Evolutionary conservation across 2,113 vertebrate species (phyloP).

Genomic region (Rhodinocichla rosea): DNA sequence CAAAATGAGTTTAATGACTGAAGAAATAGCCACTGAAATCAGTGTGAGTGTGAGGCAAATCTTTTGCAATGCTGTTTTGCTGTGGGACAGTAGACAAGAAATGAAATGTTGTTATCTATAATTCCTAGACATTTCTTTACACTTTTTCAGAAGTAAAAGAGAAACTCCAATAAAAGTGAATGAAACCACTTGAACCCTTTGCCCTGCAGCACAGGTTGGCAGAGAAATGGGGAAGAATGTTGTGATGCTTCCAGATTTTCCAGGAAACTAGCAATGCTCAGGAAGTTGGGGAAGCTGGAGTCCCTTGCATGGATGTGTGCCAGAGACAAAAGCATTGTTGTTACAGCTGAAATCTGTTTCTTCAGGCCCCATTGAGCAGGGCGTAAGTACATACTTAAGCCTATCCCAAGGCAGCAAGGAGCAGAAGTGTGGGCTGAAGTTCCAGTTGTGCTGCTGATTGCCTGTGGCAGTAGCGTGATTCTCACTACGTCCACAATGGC

Average conservation of each 20-base stretch:
- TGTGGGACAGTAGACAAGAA: background rate
- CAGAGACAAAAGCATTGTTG: constrained; percentile 7
- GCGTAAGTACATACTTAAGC: background rate
- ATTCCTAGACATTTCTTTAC: background rate
- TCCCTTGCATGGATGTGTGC: background rate
- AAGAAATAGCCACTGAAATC: background rate
- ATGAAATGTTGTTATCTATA: background rate
- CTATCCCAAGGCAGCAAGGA: background rate
- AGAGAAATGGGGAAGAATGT: background rate
- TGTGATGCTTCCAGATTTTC: background rate
- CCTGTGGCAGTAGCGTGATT: background rate
- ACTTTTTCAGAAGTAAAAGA: background rate
- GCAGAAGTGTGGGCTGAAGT: background rate
- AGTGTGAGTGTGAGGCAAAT: background rate
- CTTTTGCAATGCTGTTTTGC: background rate
- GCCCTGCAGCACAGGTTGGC: background rate
- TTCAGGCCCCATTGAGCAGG: background rate
- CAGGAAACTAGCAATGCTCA: background rate
- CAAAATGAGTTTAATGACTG: background rate
- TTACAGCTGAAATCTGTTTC: constrained; percentile 33
- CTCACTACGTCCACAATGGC: background rate
- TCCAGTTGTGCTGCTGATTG: background rate
- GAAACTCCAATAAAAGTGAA: background rate
- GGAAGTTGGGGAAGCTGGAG: background rate
- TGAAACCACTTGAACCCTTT: background rate